Evolutionary conservation across 2,888 invertebrate genomes (phyloP).

Genomic region (Fabriciana adippe): DNA sequence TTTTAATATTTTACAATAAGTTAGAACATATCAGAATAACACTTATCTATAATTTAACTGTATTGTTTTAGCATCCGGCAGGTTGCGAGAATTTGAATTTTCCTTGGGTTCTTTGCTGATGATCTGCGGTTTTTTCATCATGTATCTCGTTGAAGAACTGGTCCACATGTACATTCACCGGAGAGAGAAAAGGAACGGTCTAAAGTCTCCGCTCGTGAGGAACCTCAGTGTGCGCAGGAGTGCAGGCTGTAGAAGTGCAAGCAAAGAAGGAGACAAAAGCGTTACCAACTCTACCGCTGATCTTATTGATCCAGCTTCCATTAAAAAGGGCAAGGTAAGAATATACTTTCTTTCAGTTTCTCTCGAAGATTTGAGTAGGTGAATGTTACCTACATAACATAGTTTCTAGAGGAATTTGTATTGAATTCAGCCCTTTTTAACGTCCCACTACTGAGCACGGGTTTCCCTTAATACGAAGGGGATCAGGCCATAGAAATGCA

Average conservation of each 20-base stretch:
- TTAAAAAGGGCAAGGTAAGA: slow-evolving; percentile 53
- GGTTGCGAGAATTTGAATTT: slow-evolving; percentile 80
- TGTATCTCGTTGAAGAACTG: slow-evolving; percentile 90
- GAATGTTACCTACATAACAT: no score
- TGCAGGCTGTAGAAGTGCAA: slow-evolving; percentile 43
- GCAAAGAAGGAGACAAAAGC: slow-evolving; percentile 55
- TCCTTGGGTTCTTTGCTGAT: slow-evolving; percentile 87
- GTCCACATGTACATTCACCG: slow-evolving; percentile 86
- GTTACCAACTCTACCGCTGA: slow-evolving; percentile 73
- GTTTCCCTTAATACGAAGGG: no score
- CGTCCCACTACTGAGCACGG: no score
- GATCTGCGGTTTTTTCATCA: slow-evolving; percentile 88
- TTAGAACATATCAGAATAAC: background rate
- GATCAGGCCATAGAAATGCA: no score
- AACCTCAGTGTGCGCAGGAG: slow-evolving; percentile 73
- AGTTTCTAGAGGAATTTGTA: background rate
- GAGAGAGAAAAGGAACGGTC: slow-evolving; percentile 64
- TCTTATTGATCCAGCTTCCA: slow-evolving; percentile 61
- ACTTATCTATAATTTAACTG: slow-evolving; percentile 5
- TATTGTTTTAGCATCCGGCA: slow-evolving; percentile 55
- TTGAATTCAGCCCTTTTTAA: background rate
- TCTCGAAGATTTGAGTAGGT: background rate
- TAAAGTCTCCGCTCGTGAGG: slow-evolving; percentile 62
- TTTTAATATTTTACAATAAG: no score
- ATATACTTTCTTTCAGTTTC: background rate